Evolutionary conservation across 2,888 invertebrate genomes (phyloP), one percentile per base, ranked within the genome.

Genomic region (Oxyteleia sp.): DNA sequence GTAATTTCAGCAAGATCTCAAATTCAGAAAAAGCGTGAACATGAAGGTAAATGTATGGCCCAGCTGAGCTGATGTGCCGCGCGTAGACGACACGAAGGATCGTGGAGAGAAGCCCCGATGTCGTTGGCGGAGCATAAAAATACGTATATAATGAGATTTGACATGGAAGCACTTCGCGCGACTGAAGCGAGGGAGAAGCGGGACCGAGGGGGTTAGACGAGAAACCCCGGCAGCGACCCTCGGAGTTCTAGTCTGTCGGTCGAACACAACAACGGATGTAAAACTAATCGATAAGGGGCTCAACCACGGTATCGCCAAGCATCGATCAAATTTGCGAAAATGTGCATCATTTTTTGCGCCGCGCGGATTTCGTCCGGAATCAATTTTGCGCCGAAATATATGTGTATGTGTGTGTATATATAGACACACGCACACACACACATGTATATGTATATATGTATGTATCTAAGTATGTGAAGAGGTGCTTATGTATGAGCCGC

Each of bases 121-220:
- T 85, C 82, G 82, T 72, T 61, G 55, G 26, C 86, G 84, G 84
- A 82, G 87, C 87, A 87, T 88, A 88, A 90, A 90, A 90, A 88
- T 86, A 86, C 85, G 87, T 84, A 84, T 88, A 87, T 92, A 92
- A 92, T 90, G 89, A 89, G 90, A 92, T 91, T 91, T 90, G 90
- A 90, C 90, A 87, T 87, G 85, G 87, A 89, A 90, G 90, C 90
- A 89, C 89, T 91, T 89, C 76, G 86, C 84, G 78, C 79, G 82
- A 53, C 81, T 68, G 61, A 84, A 63, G 59, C 64, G 64, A 61
- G 74, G 81, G 76, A 47, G 78, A 51, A 16, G 68, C 35, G 59
- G 49, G 59, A 63, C 43, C 53, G 79, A 53, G 76, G 64, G 78
- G 82, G 78, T 79, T 69, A 78, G 57, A 53, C 79, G 72, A 82